phyloP scores from a whole-genome alignment of 2,888 invertebrate species.

The Drosophila pseudotalamancana region DNA sequence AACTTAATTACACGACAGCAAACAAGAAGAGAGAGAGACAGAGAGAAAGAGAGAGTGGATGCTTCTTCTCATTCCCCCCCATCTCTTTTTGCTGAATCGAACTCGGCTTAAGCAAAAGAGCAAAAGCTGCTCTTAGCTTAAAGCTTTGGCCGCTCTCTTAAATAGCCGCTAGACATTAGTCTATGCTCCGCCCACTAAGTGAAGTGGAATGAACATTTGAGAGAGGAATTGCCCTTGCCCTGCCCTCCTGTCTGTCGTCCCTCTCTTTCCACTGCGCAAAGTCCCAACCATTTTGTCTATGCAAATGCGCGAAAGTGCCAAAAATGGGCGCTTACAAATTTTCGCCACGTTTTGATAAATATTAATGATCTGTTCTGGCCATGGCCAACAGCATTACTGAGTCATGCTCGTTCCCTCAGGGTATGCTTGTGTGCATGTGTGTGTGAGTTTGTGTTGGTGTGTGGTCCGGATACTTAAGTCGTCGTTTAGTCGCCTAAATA shows the following conservation, averaged over 20 bases:
- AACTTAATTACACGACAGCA: constrained; percentile 33
- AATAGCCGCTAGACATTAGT: constrained; percentile 21
- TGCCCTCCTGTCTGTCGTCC: neutral
- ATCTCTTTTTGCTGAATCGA: neutral
- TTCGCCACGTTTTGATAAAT: constrained; percentile 31
- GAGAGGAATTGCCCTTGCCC: neutral
- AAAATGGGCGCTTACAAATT: constrained; percentile 56
- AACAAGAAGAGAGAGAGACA: neutral
- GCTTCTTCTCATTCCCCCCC: no score
- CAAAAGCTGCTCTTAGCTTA: constrained; percentile 19
- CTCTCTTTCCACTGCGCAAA: neutral
- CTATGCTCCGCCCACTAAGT: constrained; percentile 62
- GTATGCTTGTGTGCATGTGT: no score
- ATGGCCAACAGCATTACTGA: constrained; percentile 4
- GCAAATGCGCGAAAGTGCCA: constrained; percentile 53
- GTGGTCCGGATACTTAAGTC: constrained; percentile 50
- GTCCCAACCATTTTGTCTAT: constrained; percentile 12
- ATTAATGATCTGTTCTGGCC: constrained; percentile 29
- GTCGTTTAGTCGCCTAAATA: constrained; percentile 63
- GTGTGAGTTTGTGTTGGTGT: constrained; percentile 23
- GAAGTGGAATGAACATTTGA: constrained; percentile 27
- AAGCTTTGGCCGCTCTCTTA: constrained; percentile 29
- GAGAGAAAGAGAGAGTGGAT: neutral
- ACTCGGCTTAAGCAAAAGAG: constrained; percentile 17
- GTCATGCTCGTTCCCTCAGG: constrained; percentile 7